Evolutionary conservation across 2,113 vertebrate genomes (phyloP).

Genomic region (Pseudonaja textilis): DNA sequence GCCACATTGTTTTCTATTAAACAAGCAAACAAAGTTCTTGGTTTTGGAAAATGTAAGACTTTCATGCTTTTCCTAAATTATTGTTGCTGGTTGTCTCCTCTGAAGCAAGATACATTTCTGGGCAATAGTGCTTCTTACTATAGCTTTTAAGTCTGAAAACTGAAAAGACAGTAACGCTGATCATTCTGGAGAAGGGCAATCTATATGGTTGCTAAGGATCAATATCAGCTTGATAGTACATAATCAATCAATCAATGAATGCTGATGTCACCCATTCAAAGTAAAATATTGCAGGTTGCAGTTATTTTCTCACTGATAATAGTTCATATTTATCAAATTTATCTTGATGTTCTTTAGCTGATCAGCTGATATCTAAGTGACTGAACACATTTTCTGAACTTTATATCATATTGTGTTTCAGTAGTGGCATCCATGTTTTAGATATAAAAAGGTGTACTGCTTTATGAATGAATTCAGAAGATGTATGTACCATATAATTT

Average conservation of each 20-base stretch:
- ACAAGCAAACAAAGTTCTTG: not conserved
- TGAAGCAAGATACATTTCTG: not conserved
- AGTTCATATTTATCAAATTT: not conserved
- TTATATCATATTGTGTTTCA: not conserved
- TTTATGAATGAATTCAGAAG: not conserved
- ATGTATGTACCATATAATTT: not conserved
- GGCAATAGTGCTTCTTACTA: not conserved
- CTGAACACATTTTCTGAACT: not conserved
- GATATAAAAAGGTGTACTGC: conserved; percentile 25
- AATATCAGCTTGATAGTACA: not conserved
- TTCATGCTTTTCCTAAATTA: not conserved
- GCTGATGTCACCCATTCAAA: not conserved
- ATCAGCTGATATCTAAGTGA: not conserved
- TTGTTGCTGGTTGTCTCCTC: not conserved
- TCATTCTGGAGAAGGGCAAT: not conserved
- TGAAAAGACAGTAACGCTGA: not conserved
- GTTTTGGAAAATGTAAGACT: not conserved
- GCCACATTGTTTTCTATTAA: not conserved
- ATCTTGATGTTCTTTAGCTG: not conserved
- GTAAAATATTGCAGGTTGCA: not conserved
- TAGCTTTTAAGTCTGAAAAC: not conserved
- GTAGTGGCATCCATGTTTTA: not conserved
- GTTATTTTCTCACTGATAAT: not conserved
- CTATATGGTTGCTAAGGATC: not conserved
- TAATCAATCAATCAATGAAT: not conserved